Conservation (phyloP, 2,113 vertebrate species). For the Pseudolaguvia tuberculata region DNA sequence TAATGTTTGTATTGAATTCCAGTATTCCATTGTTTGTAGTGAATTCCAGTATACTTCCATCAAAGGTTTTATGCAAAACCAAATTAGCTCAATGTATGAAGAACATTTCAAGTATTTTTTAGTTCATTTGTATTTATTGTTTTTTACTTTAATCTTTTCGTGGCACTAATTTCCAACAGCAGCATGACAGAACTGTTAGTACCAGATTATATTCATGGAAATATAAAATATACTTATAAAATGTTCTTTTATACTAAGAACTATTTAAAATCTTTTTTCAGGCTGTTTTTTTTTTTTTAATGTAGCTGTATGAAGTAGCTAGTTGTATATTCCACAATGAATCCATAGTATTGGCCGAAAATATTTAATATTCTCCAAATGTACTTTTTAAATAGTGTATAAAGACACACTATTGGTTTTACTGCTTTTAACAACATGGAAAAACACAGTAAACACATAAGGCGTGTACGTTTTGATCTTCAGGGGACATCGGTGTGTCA, state of each 20-base stretch:
- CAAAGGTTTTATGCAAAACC: too few species aligned
- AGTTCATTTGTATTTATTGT: too few species aligned
- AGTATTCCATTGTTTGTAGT: too few species aligned
- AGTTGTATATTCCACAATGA: not conserved
- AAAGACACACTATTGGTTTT: not conserved
- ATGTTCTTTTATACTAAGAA: not conserved
- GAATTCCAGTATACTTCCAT: too few species aligned
- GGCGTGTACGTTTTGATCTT: not conserved
- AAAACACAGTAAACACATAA: not conserved
- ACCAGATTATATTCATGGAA: not conserved
- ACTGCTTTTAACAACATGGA: not conserved
- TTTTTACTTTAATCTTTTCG: not conserved
- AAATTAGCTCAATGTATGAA: too few species aligned
- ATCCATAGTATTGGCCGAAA: not conserved
- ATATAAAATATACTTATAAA: not conserved
- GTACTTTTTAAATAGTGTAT: not conserved
- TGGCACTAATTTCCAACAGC: too few species aligned
- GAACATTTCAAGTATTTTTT: too few species aligned
- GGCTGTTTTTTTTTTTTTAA: not conserved
- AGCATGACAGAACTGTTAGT: not conserved
- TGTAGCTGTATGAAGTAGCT: not conserved
- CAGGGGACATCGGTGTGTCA: constrained; percentile 94
- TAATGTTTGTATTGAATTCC: too few species aligned
- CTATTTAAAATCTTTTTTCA: not conserved
- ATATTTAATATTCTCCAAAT: not conserved